These are phyloP conservation scores for Perithous albicinctus DNA, from an alignment of 2,888 invertebrate genomes.

Conservation along the genomic window DNA sequence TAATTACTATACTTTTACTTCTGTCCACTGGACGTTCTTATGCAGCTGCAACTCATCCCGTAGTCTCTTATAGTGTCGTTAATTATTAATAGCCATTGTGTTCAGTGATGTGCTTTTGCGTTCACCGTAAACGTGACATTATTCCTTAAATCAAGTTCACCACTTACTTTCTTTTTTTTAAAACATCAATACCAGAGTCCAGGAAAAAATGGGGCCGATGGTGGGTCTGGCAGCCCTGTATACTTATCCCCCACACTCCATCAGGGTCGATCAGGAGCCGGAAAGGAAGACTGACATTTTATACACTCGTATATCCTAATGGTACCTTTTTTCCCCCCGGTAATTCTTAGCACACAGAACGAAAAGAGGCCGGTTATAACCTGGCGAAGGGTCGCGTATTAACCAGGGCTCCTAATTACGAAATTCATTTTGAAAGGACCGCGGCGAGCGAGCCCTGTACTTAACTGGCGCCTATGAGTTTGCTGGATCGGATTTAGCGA, in stretches of 20 bases:
- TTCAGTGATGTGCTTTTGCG: no score
- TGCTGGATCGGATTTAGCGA: constrained; percentile 63
- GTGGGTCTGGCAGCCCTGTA: neutral
- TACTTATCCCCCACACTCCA: constrained; percentile 12
- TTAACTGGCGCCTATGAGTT: constrained; percentile 80
- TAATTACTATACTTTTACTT: no score
- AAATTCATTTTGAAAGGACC: constrained; percentile 66
- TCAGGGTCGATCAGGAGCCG: constrained; percentile 26
- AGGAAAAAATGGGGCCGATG: neutral
- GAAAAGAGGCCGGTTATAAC: constrained; percentile 28
- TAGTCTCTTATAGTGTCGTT: no score
- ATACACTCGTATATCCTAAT: constrained; percentile 59
- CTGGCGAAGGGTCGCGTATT: constrained; percentile 52
- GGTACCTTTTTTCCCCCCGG: constrained; percentile 38
- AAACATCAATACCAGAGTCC: neutral
- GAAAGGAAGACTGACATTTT: constrained; percentile 48
- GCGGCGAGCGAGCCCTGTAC: constrained; percentile 74
- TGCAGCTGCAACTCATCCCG: no score
- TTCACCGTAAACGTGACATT: neutral
- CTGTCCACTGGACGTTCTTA: no score
- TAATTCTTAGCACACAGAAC: constrained; percentile 18
- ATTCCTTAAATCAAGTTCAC: neutral
- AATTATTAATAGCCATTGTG: no score
- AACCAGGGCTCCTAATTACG: constrained; percentile 68
- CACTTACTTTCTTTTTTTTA: neutral